Conservation (phyloP, 2,888 invertebrate genomes). For the Selenia dentaria region DNA sequence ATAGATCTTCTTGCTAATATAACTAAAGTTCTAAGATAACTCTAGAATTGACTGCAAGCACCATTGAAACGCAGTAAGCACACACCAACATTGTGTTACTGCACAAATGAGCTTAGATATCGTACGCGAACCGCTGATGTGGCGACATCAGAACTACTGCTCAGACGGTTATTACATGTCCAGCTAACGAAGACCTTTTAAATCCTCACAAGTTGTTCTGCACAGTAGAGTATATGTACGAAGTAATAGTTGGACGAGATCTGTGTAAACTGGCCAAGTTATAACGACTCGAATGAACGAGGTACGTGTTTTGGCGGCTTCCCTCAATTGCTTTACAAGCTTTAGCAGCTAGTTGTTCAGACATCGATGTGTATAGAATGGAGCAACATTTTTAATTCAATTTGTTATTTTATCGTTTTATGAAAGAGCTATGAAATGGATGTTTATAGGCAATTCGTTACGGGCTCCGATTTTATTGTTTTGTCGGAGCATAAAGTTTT, state of each 20-base stretch:
- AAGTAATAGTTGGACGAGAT: constrained; percentile 1
- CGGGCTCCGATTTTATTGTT: constrained; percentile 48
- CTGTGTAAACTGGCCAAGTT: constrained; percentile 44
- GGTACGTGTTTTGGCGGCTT: constrained; percentile 78
- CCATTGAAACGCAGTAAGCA: constrained; percentile 29
- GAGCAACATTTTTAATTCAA: constrained; percentile 30
- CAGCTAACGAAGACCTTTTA: constrained; percentile 51
- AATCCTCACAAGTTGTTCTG: constrained; percentile 35
- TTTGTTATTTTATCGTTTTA: constrained; percentile 32
- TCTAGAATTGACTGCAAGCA: background rate
- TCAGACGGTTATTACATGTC: constrained; percentile 63
- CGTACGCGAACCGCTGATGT: constrained; percentile 71
- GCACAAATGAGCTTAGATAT: constrained; percentile 63
- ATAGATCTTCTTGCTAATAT: too few relatives aligned
- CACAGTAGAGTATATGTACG: constrained; percentile 13
- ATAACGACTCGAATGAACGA: constrained; percentile 73
- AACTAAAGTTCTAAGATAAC: too few relatives aligned
- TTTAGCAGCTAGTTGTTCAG: constrained; percentile 36
- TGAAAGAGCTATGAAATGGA: constrained; percentile 40
- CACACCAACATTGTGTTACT: constrained; percentile 56
- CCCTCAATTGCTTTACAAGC: constrained; percentile 66
- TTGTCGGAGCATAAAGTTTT: constrained; percentile 43
- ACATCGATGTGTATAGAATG: constrained; percentile 10
- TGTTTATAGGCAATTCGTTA: constrained; percentile 47
- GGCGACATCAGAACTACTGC: constrained; percentile 68